These are phyloP conservation scores for Salminus brasiliensis DNA, from an alignment of 2,113 vertebrate genomes.

Conservation along the genomic window DNA sequence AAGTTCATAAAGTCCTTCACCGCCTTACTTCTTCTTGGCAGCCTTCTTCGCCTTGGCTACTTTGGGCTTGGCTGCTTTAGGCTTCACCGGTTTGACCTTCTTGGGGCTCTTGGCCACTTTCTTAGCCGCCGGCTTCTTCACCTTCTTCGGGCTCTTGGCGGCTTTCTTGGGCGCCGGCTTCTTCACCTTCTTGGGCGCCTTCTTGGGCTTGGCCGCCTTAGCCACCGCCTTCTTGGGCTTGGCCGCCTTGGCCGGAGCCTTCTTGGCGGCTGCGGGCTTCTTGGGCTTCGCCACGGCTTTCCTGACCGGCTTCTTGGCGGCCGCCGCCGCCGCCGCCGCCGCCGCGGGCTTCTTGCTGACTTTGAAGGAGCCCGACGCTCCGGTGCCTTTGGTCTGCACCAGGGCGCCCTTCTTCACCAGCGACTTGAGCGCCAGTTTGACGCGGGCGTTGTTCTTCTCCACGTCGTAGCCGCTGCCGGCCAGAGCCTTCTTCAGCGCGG, in stretches of 20 bases:
- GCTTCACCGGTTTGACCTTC: slow-evolving; percentile 54
- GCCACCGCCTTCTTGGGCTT: slow-evolving; percentile 34
- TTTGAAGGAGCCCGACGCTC: slow-evolving; percentile 61
- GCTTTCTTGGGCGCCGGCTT: slow-evolving; percentile 47
- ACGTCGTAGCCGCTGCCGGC: slow-evolving; percentile 77
- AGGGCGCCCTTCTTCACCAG: slow-evolving; percentile 56
- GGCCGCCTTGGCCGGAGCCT: slow-evolving; percentile 19
- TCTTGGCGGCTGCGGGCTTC: slow-evolving; percentile 44
- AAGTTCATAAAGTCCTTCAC: too few species aligned
- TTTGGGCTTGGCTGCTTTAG: slow-evolving; percentile 46
- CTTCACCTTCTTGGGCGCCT: slow-evolving; percentile 55
- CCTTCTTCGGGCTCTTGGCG: slow-evolving; percentile 54
- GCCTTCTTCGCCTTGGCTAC: slow-evolving; percentile 48
- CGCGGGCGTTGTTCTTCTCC: slow-evolving; percentile 72
- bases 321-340: too few species aligned
- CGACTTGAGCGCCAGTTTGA: slow-evolving; percentile 53
- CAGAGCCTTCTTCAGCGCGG: slow-evolving; percentile 75
- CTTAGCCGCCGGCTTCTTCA: slow-evolving; percentile 54
- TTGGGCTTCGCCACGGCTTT: slow-evolving; percentile 47
- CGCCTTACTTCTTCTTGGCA: slow-evolving; percentile 49
- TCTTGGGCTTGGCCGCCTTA: slow-evolving; percentile 40
- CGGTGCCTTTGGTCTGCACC: slow-evolving; percentile 56
- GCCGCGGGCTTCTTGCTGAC: slow-evolving; percentile 57
- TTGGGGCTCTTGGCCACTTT: slow-evolving; percentile 57
- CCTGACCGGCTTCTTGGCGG: slow-evolving; percentile 35